Percentiles rank a stretch among this genome's conserved stretches.
Evolutionary conservation across 2,888 invertebrate species (phyloP).

Genomic region (Philaethria dido): DNA sequence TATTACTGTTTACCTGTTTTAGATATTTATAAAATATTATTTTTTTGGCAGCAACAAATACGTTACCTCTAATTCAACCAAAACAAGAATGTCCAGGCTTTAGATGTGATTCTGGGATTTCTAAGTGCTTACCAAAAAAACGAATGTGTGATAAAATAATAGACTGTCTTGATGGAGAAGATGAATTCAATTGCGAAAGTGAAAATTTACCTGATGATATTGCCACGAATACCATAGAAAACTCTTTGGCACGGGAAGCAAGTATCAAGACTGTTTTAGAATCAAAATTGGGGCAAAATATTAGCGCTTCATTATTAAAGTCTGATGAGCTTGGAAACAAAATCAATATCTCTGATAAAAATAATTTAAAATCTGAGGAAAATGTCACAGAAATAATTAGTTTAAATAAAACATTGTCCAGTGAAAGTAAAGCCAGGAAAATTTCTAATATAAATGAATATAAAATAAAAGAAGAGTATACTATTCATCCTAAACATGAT

Average conservation of each 20-base stretch:
- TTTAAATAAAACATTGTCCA: neutral
- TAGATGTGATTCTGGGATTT: constrained; percentile 86
- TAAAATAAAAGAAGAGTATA: neutral
- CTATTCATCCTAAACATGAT: neutral
- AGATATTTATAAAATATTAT: neutral
- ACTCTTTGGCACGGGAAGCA: constrained; percentile 40
- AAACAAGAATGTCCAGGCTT: constrained; percentile 88
- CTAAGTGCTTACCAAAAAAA: constrained; percentile 86
- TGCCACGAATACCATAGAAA: constrained; percentile 24
- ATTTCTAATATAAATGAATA: constrained; percentile 2
- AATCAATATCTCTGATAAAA: neutral
- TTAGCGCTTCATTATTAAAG: neutral
- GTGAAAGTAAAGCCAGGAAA: constrained; percentile 14
- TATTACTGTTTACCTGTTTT: neutral
- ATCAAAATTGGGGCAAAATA: constrained; percentile 12
- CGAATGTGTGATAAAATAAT: constrained; percentile 88
- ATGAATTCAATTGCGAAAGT: constrained; percentile 87
- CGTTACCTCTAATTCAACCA: constrained; percentile 78
- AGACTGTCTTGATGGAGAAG: constrained; percentile 91
- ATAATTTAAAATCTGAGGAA: neutral
- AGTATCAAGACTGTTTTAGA: constrained; percentile 25
- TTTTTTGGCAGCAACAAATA: constrained; percentile 69
- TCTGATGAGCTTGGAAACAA: neutral
- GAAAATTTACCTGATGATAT: constrained; percentile 44
- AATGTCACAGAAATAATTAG: neutral